These are phyloP conservation scores for Hypotaenidia okinawae DNA, from an alignment of 2,797 vertebrate genomes.

Conservation along the genomic window DNA sequence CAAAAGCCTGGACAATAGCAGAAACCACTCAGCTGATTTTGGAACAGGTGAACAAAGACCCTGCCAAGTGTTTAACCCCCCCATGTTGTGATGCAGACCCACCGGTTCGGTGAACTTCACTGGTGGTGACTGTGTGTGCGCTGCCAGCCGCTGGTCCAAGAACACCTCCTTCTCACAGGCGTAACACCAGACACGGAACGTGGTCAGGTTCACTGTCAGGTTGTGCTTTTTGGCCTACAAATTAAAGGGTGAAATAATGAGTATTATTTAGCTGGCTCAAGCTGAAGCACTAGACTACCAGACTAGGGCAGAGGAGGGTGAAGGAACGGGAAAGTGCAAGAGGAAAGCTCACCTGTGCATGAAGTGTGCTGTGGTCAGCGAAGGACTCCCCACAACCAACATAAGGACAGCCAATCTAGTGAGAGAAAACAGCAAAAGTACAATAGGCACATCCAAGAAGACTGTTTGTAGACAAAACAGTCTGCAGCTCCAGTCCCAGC, in stretches of 20 bases:
- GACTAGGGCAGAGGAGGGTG: background rate
- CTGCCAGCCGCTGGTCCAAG: conserved; percentile 83
- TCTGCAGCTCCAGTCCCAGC: background rate
- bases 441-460: background rate
- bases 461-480: background rate
- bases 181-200: conserved; percentile 96
- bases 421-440: background rate
- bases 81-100: background rate
- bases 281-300: background rate
- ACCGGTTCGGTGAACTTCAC: conserved; percentile 83
- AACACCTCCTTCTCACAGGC: conserved; percentile 97
- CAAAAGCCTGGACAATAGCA: background rate
- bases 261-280: background rate
- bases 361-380: conserved; percentile 95
- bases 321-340: background rate
- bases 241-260: background rate
- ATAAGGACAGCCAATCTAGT: conserved; percentile 90
- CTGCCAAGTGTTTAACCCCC: background rate
- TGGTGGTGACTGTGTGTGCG: background rate
- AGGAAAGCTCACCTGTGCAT: conserved; percentile 88
- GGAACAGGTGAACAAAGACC: background rate
- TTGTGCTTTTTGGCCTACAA: conserved; percentile 91
- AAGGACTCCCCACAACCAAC: conserved; percentile 96
- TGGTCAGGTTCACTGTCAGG: conserved; percentile 97
- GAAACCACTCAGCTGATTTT: background rate